Evolutionary conservation across 2,888 invertebrate genomes (phyloP), one percentile per base, ranked within the genome.

Genomic region (Deilephila elpenor): DNA sequence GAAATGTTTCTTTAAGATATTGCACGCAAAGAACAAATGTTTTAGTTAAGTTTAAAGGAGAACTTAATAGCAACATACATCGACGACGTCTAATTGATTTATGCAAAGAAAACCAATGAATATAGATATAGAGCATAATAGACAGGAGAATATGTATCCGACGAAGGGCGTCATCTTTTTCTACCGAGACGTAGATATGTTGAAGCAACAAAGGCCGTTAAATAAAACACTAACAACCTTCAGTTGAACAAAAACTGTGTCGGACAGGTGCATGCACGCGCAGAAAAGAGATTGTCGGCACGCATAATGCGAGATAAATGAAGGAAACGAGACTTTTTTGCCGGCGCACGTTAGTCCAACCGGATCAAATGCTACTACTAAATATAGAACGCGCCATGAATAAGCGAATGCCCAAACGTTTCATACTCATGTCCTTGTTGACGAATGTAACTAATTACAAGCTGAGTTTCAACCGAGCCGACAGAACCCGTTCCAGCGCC

Each of bases 401-500:
- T 59, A 75, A 72, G 64, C 75, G 71, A 75, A 59, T 61, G 61
- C 59, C 70, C 56, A 72, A 61, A 73, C 70, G 59, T 76, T 34
- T 70, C 64, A 72, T 64, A 34, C 67, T 59, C 19, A 74, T 83
- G 86, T 86, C 87, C 85, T 87, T 87, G 88, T 78, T 78, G 77
- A 75, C 80, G 78, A 81, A 81, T 80, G 82, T 83, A 80, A 82
- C 81, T 81, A 79, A 82, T 79, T 79, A 79, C 79, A 78, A 76
- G 5, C 44, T 51, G 67, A 51, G 25, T 67, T 25, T 74, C 74
- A 80, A 83, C 82, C 79, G 81, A 83, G 81, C 76, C 71, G 74
- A 72, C 72, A 75, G 79, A 86, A 84, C 86, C 78, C 73, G 87
- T 85, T 84, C 81, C 73, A 74, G 78, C 76, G 75, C 76, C 74